Evolutionary conservation across 2,113 vertebrate species (phyloP).

Genomic region (Pelusios castaneus): DNA sequence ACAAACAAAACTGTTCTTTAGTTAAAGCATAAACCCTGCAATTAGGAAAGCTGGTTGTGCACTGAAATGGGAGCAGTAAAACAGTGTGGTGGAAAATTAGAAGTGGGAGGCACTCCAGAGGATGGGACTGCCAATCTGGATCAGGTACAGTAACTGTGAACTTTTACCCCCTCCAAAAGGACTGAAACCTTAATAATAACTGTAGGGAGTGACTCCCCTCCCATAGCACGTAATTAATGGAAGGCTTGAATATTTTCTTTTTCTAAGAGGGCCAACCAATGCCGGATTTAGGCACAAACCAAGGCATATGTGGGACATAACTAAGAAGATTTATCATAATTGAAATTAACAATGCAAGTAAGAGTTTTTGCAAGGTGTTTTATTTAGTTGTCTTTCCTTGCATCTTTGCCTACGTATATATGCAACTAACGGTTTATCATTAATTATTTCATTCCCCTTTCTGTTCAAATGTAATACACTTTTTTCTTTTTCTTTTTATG

Average conservation of each 20-base stretch:
- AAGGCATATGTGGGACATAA: no score
- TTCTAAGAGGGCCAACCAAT: no score
- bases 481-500: no score
- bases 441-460: no score
- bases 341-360: no score
- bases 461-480: no score
- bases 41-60: not conserved
- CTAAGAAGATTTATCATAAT: no score
- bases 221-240: not conserved
- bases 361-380: no score
- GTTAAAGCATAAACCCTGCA: not conserved
- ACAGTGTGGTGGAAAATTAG: not conserved
- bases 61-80: not conserved
- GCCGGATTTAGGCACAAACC: no score
- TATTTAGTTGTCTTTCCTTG: no score
- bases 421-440: no score
- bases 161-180: not conserved
- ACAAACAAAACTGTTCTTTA: not conserved
- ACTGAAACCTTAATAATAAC: not conserved
- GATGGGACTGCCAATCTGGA: not conserved
- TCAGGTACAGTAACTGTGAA: not conserved
- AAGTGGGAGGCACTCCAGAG: not conserved
- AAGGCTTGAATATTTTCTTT: not conserved
- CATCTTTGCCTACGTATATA: no score
- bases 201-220: not conserved